Conservation (phyloP, 2,888 invertebrate genomes). For the Amphipyra berbera region DNA sequence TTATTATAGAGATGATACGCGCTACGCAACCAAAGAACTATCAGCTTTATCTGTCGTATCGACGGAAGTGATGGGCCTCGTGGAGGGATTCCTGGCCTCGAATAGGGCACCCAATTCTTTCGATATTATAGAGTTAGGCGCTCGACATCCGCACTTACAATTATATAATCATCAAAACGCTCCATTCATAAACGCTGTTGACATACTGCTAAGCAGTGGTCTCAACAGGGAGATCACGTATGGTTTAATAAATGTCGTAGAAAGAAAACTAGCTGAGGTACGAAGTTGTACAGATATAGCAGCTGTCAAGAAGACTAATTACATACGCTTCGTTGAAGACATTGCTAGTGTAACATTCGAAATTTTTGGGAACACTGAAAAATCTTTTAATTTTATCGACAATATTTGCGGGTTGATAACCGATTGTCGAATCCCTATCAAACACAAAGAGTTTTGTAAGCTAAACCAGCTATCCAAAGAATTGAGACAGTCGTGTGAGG, state of each 20-base stretch:
- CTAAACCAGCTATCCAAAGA: slow-evolving; percentile 84
- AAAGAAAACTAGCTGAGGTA: slow-evolving; percentile 86
- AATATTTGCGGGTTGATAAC: slow-evolving; percentile 83
- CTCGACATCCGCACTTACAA: slow-evolving; percentile 84
- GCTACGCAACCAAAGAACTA: slow-evolving; percentile 87
- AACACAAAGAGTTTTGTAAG: slow-evolving; percentile 86
- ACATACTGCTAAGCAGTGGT: slow-evolving; percentile 85
- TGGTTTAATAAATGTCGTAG: slow-evolving; percentile 86
- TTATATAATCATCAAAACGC: slow-evolving; percentile 86
- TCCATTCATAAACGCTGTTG: slow-evolving; percentile 86
- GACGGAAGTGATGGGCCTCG: slow-evolving; percentile 90
- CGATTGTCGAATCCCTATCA: slow-evolving; percentile 85
- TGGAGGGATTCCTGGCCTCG: slow-evolving; percentile 90
- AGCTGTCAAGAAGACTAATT: slow-evolving; percentile 84
- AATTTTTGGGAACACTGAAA: slow-evolving; percentile 85
- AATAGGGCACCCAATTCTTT: slow-evolving; percentile 86
- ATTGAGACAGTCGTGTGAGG: slow-evolving; percentile 85
- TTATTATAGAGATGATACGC: slow-evolving; percentile 82
- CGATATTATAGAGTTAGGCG: slow-evolving; percentile 83
- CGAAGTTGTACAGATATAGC: slow-evolving; percentile 80
- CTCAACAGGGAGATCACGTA: slow-evolving; percentile 87
- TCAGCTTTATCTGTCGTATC: slow-evolving; percentile 90
- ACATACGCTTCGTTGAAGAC: slow-evolving; percentile 86
- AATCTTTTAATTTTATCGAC: slow-evolving; percentile 82
- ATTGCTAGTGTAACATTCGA: slow-evolving; percentile 86